Evolutionary conservation across 2,888 invertebrate genomes (phyloP).

Genomic region (Nineta flava): DNA sequence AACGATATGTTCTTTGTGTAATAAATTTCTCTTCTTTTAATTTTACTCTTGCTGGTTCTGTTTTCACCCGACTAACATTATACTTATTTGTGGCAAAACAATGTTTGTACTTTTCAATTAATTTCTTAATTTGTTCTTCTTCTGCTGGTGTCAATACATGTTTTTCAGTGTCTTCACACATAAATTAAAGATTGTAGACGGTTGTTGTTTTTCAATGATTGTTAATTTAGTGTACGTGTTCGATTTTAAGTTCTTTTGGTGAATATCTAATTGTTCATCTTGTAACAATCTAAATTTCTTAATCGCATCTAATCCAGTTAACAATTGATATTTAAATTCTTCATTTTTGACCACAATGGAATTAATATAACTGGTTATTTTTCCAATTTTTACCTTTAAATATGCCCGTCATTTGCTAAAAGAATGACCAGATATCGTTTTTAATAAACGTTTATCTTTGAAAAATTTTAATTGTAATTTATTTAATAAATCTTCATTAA

Average conservation of each 20-base stretch:
- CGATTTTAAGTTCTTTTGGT: conserved; percentile 2
- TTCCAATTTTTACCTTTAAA: conserved; percentile 6
- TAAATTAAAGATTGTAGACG: background rate
- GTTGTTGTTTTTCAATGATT: too few species aligned
- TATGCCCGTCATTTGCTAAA: conserved; percentile 6
- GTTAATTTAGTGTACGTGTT: too few species aligned
- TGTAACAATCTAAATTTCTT: conserved; percentile 14
- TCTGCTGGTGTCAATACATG: background rate
- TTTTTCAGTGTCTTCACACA: background rate
- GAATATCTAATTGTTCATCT: conserved; percentile 14
- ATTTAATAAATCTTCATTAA: conserved; percentile 5
- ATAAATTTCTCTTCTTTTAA: background rate
- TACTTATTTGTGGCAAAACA: background rate
- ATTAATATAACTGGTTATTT: background rate
- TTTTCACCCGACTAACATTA: background rate
- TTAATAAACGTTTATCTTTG: conserved; percentile 3
- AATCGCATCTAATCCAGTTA: conserved; percentile 15
- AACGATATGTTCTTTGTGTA: background rate
- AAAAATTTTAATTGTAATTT: conserved; percentile 4
- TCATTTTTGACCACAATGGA: conserved; percentile 9
- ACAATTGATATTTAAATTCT: conserved; percentile 14
- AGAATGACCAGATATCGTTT: conserved; percentile 4
- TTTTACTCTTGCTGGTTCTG: background rate
- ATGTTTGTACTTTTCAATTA: background rate
- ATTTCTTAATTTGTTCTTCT: background rate